Percentiles rank a stretch among this genome's conserved stretches.
Evolutionary conservation across 2,113 vertebrate genomes (phyloP).

Genomic region (Elephas maximus): DNA sequence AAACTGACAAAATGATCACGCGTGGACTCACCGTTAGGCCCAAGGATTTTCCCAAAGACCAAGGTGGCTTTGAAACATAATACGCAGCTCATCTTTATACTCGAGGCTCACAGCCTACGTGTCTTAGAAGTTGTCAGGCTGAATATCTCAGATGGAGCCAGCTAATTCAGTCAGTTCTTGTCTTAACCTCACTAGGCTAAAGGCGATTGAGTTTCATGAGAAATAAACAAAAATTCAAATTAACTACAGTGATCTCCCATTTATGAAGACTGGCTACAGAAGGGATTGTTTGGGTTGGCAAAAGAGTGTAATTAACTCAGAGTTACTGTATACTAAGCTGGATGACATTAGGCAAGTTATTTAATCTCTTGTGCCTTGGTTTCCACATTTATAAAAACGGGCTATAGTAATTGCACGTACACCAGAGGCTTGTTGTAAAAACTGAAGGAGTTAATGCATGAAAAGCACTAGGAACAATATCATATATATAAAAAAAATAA

Average conservation of each 20-base stretch:
- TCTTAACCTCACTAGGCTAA: slow-evolving; percentile 67
- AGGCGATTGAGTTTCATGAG: slow-evolving; percentile 78
- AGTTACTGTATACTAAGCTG: slow-evolving; percentile 25
- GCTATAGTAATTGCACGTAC: background rate
- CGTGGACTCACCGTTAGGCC: slow-evolving; percentile 78
- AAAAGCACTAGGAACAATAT: background rate
- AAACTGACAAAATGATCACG: slow-evolving; percentile 81
- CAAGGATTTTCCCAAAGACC: slow-evolving; percentile 85
- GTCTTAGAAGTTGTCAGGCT: slow-evolving; percentile 67
- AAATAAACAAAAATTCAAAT: slow-evolving; percentile 81
- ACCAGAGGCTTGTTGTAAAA: slow-evolving; percentile 23
- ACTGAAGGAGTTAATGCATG: background rate
- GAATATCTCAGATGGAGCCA: slow-evolving; percentile 67
- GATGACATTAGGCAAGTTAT: background rate
- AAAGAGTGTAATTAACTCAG: slow-evolving; percentile 4
- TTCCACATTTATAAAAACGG: slow-evolving; percentile 52
- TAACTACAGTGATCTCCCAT: slow-evolving; percentile 62
- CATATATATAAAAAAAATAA: background rate
- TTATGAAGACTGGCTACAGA: slow-evolving; percentile 58
- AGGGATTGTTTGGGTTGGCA: slow-evolving; percentile 73
- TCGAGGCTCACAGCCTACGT: background rate
- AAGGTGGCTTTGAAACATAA: slow-evolving; percentile 85
- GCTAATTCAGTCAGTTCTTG: slow-evolving; percentile 64
- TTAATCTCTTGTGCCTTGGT: slow-evolving; percentile 11
- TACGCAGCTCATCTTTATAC: slow-evolving; percentile 78